phyloP scores from a whole-genome alignment of 2,888 invertebrate genomes.

The Sicus ferrugineus region DNA sequence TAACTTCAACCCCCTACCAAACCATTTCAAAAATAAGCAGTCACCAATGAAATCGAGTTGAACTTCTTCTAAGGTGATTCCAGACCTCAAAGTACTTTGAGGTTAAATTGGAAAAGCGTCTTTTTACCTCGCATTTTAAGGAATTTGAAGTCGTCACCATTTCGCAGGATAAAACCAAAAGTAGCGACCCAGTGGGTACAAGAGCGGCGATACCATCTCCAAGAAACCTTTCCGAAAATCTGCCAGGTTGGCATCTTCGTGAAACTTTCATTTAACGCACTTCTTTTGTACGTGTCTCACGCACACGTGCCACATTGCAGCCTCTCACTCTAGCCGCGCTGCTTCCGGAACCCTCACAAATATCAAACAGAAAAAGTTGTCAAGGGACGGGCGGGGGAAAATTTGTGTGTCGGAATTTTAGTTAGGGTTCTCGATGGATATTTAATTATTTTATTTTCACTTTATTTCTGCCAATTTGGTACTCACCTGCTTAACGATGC shows the following conservation, averaged over 20 bases:
- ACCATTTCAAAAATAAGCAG: too few species aligned
- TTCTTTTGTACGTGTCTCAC: constrained; percentile 33
- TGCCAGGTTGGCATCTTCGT: constrained; percentile 63
- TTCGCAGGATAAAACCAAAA: too few species aligned
- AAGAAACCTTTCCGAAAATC: constrained; percentile 49
- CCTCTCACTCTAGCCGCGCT: constrained; percentile 23
- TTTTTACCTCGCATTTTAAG: constrained; percentile 10
- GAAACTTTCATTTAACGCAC: constrained; percentile 58
- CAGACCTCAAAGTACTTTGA: too few species aligned
- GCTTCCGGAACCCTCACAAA: background rate
- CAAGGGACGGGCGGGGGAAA: constrained; percentile 16
- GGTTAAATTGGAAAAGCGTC: too few species aligned
- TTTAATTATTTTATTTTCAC: constrained; percentile 8
- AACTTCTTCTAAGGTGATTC: too few species aligned
- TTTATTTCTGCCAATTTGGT: constrained; percentile 10
- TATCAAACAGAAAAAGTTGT: background rate
- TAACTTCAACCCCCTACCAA: too few species aligned
- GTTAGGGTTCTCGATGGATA: constrained; percentile 8
- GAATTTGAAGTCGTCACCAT: constrained; percentile 37
- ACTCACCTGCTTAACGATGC: constrained; percentile 64
- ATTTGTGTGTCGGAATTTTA: constrained; percentile 39
- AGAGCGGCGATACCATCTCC: constrained; percentile 24
- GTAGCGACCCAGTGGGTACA: constrained; percentile 10
- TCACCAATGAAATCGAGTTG: too few species aligned
- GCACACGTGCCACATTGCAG: constrained; percentile 28